Percentiles rank a stretch among this genome's conserved stretches.
phyloP scores from a whole-genome alignment of 2,888 invertebrate species.

The Brassicogethes aeneus region DNA sequence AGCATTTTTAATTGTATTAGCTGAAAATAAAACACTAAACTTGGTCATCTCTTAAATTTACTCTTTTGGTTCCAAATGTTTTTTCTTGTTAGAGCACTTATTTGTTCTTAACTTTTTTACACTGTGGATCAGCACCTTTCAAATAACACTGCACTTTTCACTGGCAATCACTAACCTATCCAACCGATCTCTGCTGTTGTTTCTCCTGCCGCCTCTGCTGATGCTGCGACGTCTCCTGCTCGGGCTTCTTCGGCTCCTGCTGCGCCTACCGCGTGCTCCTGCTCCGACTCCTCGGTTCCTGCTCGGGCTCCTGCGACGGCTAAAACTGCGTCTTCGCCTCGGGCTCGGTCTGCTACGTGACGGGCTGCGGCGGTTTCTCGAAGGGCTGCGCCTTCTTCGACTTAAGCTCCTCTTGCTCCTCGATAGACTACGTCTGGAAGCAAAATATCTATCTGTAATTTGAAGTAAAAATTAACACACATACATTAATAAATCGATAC shows the following conservation, averaged over 20 bases:
- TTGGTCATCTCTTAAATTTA: too few species aligned
- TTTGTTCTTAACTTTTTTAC: too few species aligned
- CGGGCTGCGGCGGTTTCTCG: slow-evolving; percentile 22
- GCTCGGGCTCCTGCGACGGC: slow-evolving; percentile 30
- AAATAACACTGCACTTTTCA: too few species aligned
- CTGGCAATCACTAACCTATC: too few species aligned
- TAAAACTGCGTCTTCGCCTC: slow-evolving; percentile 31
- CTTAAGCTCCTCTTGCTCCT: slow-evolving; percentile 33
- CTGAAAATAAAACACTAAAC: too few species aligned
- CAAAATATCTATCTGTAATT: slow-evolving; percentile 26
- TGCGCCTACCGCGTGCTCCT: slow-evolving; percentile 30
- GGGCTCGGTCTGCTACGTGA: slow-evolving; percentile 30
- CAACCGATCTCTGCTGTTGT: slow-evolving; percentile 28
- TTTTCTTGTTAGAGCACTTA: too few species aligned
- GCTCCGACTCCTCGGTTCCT: slow-evolving; percentile 37
- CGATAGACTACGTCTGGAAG: slow-evolving; percentile 36
- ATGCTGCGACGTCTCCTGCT: slow-evolving; percentile 24
- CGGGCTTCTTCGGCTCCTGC: slow-evolving; percentile 19
- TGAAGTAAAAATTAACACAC: slow-evolving; percentile 22
- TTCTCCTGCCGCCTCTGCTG: slow-evolving; percentile 24
- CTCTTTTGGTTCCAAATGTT: too few species aligned
- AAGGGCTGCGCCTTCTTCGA: slow-evolving; percentile 32
- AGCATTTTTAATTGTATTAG: too few species aligned
- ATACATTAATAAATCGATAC: slow-evolving; percentile 12
- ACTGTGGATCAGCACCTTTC: too few species aligned